These are phyloP conservation scores for Heliconius hortense DNA, from an alignment of 2,888 invertebrate species.

Conservation along the genomic window DNA sequence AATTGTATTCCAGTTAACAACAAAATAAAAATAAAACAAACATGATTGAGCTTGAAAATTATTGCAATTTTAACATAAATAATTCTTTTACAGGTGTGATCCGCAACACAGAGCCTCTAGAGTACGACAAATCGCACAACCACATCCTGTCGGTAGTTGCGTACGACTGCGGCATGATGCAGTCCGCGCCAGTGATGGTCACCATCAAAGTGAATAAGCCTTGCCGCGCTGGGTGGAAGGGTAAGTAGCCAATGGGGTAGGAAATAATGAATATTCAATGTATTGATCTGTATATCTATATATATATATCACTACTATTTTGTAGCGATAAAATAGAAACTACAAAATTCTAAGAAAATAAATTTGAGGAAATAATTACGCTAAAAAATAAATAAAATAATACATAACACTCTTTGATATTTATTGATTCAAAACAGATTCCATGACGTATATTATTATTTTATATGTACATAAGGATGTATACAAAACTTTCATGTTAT, in stretches of 20 bases:
- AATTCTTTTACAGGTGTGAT: conserved; percentile 84
- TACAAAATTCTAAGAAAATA: too few species aligned
- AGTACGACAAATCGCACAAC: conserved; percentile 96
- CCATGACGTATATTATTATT: neutral
- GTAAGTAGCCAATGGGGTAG: conserved; percentile 60
- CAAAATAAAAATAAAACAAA: neutral
- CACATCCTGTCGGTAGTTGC: conserved; percentile 98
- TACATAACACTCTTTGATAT: too few species aligned
- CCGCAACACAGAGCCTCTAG: conserved; percentile 95
- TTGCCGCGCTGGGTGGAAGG: conserved; percentile 90
- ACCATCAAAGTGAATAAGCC: conserved; percentile 95
- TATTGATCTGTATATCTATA: neutral
- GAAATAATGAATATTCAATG: neutral
- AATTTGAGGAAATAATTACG: too few species aligned
- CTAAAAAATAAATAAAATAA: too few species aligned
- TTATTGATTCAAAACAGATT: neutral
- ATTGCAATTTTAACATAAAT: neutral
- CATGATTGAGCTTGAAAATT: too few species aligned
- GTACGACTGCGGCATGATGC: conserved; percentile 98
- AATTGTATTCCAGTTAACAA: neutral
- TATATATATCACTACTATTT: too few species aligned
- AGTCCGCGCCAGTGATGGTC: conserved; percentile 96
- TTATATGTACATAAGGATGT: neutral
- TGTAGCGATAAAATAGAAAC: too few species aligned
- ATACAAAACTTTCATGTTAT: conserved; percentile 9